Evolutionary conservation across 2,113 vertebrate genomes (phyloP), one percentile per base, ranked within the genome.

Genomic region (Brachyhypopomus occidentalis): DNA sequence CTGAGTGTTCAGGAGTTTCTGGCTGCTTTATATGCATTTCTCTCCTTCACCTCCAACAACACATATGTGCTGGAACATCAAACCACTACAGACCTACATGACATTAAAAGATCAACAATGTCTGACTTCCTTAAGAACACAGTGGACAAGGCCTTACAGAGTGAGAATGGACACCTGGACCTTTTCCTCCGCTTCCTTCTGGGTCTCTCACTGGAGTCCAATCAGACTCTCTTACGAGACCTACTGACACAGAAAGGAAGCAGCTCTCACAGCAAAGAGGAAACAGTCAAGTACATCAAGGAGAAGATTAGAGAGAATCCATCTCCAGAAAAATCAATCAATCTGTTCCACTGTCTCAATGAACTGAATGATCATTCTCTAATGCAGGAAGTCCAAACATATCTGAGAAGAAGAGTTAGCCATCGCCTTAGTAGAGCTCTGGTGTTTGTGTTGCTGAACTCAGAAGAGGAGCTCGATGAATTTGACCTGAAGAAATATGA

Each of bases 1-100:
- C 62, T 64, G 62, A 64, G 62, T 17, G 23, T 64, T 64, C 62
- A 64, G 62, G 62, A 64, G 62, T 64, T 64, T 27, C 62, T 64
- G 62, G 62, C 62, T 30, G 62, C 62, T 64, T 23, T 64, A 4
- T 64, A 64, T 27, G 62, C 16, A 12, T 27, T 16, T 64, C 23
- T 14, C 11, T 64, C 11, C 62, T 30, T 16, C 8, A 27, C 14
- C 11, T 16, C 0, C 23, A 27, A 30, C 23, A 64, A 64, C 62
- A 64, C 27, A 12, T 5, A 27, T 9, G 23, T 27, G 27, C 12
- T 64, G 62, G 62, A 27, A 63, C 11, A 63, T 3, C 60, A 27
- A 23, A n/a, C n/a, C n/a, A n/a, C n/a, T n/a, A n/a, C n/a, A n/a
- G n/a, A n/a, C n/a, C n/a, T n/a, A n/a, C n/a, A n/a, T n/a, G n/a